Evolutionary conservation across 2,797 vertebrate genomes (phyloP), one percentile per base, ranked within the genome.

Genomic region (Danio albolineatus): DNA sequence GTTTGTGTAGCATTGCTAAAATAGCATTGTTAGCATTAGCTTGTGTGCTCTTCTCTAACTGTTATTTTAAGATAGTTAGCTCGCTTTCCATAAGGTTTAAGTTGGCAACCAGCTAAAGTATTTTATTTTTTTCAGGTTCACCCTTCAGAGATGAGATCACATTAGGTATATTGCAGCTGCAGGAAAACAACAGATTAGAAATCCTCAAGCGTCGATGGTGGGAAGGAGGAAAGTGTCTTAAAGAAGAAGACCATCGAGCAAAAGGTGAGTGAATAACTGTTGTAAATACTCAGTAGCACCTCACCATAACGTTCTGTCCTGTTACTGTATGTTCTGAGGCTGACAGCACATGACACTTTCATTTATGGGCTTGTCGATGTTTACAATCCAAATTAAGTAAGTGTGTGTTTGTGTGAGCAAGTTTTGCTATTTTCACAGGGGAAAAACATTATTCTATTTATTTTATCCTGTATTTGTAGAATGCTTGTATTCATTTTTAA

Each of bases 151-250:
- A 97, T 62, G 96, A 97, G 91, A 94, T 97, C 92, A 96, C 96
- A 0, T 86, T 97, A 89, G 96, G 96, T 81, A 95, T 97, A 84
- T 94, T 97, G 83, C 96, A 97, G 90, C 94, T 97, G 84, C 96
- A 97, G 88, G 96, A 97, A 90, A 97, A 96, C 90, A 97, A 97
- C 92, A 92, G 96, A 43, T 88, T 97, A 89, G 96, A 97, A 87
- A 97, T 97, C 89, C 92, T 97, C 87, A 97, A 97, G 90, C 94
- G 96, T 81, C 95, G 95, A 80, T 97, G 96, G 96, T 97, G 96
- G 96, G 96, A 97, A 73, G 96, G 96, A 53, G 92, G 96, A 53
- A 94, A 95, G 78, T 97, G 96, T 87, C 95, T 95, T 54, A 96
- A 96, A 89, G 96, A 97, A 81, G 96, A 96, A 88, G 96, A 97